phyloP scores from a whole-genome alignment of 1,140 invertebrate genomes.

The Drosophila kepulauana region DNA sequence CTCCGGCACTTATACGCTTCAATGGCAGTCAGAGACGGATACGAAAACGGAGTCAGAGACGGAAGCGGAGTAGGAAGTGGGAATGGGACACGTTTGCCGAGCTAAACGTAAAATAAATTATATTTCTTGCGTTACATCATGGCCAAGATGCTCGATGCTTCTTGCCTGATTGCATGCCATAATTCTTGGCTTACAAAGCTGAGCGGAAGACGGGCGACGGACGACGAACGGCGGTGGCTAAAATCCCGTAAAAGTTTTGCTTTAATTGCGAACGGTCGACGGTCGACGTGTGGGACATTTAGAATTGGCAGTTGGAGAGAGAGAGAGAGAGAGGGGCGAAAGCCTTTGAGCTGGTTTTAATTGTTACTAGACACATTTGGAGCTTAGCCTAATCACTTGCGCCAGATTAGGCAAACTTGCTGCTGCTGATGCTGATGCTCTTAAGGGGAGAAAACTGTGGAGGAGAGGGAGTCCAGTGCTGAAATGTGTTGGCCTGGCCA shows the following conservation, averaged over 20 bases:
- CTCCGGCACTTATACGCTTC: conserved; percentile 64
- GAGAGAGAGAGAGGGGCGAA: background rate
- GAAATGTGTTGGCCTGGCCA: conserved; percentile 48
- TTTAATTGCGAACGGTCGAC: conserved; percentile 59
- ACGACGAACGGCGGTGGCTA: background rate
- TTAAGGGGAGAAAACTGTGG: background rate
- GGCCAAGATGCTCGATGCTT: conserved; percentile 36
- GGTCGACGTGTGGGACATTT: conserved; percentile 23
- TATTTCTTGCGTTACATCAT: conserved; percentile 59
- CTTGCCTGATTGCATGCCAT: conserved; percentile 74
- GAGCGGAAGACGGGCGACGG: background rate
- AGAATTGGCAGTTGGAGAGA: conserved; percentile 11
- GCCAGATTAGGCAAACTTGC: conserved; percentile 59
- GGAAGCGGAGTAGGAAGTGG: conserved; percentile 1
- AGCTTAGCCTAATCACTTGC: conserved; percentile 76
- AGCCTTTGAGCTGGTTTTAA: conserved; percentile 74
- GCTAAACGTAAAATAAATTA: conserved; percentile 82
- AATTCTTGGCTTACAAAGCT: conserved; percentile 63
- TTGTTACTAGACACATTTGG: conserved; percentile 71
- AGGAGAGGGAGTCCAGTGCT: conserved; percentile 39
- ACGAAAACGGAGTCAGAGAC: background rate
- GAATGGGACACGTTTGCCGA: conserved; percentile 31
- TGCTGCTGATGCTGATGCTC: background rate
- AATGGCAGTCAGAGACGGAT: conserved; percentile 7
- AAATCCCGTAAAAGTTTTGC: conserved; percentile 58